Base-by-base conservation (phyloP, 2,797 vertebrate genomes). In the Pangasius larnaudii region DNA sequence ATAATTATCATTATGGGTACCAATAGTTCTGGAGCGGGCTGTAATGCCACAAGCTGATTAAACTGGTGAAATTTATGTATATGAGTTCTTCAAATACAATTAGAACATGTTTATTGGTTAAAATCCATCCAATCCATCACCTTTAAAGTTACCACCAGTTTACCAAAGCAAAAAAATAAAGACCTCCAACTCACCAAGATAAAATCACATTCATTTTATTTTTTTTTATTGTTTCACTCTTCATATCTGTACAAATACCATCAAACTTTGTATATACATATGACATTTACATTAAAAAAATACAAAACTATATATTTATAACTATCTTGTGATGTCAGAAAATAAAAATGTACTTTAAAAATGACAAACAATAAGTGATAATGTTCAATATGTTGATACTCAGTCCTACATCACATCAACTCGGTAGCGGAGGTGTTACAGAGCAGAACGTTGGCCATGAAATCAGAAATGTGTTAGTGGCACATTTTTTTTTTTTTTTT, bases 251-350 rank as follows among this genome's bases (percentile, higher is more conserved):
- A 99, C 98, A 99, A 99, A 99, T 99, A 98, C 97, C 97, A 97
- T 98, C 98, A 98, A 98, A 99, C 98, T 97, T 99, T 99, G 97
- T 99, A 99, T 99, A 97, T 99, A 99, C 98, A 99, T 97, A 97
- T 97, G 97, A 99, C 98, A 99, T 99, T 99, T 99, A 99, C 98
- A 99, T 98, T 86, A 99, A 97, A 99, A 97, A 99, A 99, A 98
- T 99, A 99, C 98, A 99, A 99, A 99, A 99, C 98, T 99, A 99
- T 99, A 99, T 99, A 98, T 99, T 98, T 98, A 96, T 94, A 98
- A 99, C 98, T 98, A 97, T 98, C 96, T 97, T 97, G 95, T 96
- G 97, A 98, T 97, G 97, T 97, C 97, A 97, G 95, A 97, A 98
- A 98, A 98, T 97, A 97, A 98, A 97, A 98, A 97, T 96, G 94